These are phyloP conservation scores for Micronycteris hirsuta DNA, from an alignment of 2,113 vertebrate genomes.

Conservation along the genomic window DNA sequence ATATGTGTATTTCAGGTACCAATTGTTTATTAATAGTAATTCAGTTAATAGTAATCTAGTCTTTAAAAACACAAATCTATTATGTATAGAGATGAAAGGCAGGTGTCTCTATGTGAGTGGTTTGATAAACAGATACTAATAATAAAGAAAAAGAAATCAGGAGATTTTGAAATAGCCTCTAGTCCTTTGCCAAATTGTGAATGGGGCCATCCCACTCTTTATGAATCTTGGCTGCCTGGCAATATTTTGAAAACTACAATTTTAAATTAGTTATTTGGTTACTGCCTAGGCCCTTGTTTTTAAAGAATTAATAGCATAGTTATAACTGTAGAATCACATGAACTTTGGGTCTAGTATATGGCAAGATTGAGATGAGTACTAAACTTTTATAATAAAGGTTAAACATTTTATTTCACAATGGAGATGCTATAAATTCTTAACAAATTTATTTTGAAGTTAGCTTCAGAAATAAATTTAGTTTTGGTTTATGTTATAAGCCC, in stretches of 20 bases:
- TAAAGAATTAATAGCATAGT: neutral
- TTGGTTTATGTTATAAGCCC: neutral
- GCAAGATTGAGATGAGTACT: neutral
- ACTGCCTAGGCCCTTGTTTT: neutral
- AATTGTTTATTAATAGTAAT: neutral
- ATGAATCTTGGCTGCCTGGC: neutral
- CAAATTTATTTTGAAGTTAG: conserved; percentile 17
- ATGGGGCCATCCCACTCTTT: neutral
- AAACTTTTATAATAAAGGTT: conserved; percentile 9
- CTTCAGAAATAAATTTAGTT: neutral
- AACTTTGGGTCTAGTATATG: neutral
- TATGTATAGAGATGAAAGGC: neutral
- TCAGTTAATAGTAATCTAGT: neutral
- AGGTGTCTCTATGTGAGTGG: neutral
- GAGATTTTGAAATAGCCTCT: neutral
- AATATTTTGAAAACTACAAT: conserved; percentile 34
- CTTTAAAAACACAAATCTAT: neutral
- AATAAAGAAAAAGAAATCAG: neutral
- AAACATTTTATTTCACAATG: conserved; percentile 33
- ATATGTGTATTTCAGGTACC: neutral
- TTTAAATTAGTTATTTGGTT: conserved; percentile 3
- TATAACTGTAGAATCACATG: neutral
- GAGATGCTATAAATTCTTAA: neutral
- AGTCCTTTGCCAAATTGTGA: neutral
- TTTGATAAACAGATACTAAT: conserved; percentile 15